Conservation (phyloP, 2,113 vertebrate species). For the Varanus komodoensis region DNA sequence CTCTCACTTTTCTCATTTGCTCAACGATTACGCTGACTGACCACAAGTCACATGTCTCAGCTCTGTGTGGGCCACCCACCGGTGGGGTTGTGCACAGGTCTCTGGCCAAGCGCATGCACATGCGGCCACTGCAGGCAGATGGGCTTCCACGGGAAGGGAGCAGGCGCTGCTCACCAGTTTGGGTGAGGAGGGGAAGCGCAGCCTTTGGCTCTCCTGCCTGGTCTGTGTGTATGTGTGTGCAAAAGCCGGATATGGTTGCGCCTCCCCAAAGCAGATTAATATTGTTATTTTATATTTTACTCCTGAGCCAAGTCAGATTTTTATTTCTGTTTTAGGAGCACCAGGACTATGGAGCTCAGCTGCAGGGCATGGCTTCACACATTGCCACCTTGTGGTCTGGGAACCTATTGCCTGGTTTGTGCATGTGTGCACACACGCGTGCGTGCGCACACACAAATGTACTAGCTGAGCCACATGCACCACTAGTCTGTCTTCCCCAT, state of each 20-base stretch:
- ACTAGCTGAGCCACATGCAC: too few relatives aligned
- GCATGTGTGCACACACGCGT: too few relatives aligned
- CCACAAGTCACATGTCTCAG: not conserved
- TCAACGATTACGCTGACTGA: not conserved
- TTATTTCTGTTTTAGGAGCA: not conserved
- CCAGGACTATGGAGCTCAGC: not conserved
- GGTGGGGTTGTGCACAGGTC: not conserved
- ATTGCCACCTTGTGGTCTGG: too few relatives aligned
- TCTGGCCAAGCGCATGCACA: not conserved
- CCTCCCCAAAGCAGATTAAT: not conserved
- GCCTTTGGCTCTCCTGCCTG: not conserved
- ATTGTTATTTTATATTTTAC: too few relatives aligned
- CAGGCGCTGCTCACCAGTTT: not conserved
- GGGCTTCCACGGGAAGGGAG: not conserved
- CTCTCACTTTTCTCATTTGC: slow-evolving; percentile 14
- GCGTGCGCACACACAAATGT: too few relatives aligned
- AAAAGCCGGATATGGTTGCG: not conserved
- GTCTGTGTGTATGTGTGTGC: not conserved
- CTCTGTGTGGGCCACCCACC: rapidly evolving
- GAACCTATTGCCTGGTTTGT: too few relatives aligned
- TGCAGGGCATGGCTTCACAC: not conserved
- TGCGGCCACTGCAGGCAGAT: not conserved
- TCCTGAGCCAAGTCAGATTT: not conserved
- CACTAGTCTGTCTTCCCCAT: too few relatives aligned
- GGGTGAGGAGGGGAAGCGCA: not conserved